These are phyloP conservation scores for Biston betularia DNA, from an alignment of 2,888 invertebrate species.

Conservation along the genomic window DNA sequence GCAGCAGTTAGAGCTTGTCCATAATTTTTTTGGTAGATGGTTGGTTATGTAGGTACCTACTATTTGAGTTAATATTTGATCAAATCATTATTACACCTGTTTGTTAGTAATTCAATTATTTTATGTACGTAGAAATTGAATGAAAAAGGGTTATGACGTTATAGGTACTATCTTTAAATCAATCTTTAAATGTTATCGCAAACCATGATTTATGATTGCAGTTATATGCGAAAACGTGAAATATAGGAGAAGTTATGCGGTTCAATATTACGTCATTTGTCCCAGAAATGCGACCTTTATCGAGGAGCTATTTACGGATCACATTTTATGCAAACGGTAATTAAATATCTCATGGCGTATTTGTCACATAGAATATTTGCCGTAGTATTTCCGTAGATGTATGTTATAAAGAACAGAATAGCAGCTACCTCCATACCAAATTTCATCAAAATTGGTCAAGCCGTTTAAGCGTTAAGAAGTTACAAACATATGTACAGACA, in stretches of 20 bases:
- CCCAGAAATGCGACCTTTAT: slow-evolving; percentile 50
- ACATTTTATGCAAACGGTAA: slow-evolving; percentile 14
- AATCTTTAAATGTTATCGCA: background rate
- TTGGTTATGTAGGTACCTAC: too few species aligned
- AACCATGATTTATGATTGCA: background rate
- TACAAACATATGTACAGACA: too few species aligned
- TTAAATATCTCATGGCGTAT: background rate
- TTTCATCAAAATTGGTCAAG: too few species aligned
- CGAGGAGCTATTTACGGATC: slow-evolving; percentile 43
- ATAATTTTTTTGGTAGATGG: too few species aligned
- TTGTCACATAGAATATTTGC: background rate
- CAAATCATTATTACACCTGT: too few species aligned
- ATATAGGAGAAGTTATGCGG: slow-evolving; percentile 33
- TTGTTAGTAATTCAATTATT: too few species aligned
- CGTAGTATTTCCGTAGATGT: too few species aligned
- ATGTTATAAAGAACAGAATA: too few species aligned
- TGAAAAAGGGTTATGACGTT: background rate
- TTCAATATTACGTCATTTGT: slow-evolving; percentile 57
- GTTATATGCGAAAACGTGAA: slow-evolving; percentile 10
- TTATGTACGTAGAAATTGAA: background rate
- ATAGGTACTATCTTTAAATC: slow-evolving; percentile 4
- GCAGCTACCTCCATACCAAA: too few species aligned
- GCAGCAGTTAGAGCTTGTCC: too few species aligned
- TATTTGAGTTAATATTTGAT: too few species aligned
- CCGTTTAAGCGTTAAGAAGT: too few species aligned